Evolutionary conservation across 2,113 vertebrate species (phyloP).

Genomic region (Oceanites oceanicus): DNA sequence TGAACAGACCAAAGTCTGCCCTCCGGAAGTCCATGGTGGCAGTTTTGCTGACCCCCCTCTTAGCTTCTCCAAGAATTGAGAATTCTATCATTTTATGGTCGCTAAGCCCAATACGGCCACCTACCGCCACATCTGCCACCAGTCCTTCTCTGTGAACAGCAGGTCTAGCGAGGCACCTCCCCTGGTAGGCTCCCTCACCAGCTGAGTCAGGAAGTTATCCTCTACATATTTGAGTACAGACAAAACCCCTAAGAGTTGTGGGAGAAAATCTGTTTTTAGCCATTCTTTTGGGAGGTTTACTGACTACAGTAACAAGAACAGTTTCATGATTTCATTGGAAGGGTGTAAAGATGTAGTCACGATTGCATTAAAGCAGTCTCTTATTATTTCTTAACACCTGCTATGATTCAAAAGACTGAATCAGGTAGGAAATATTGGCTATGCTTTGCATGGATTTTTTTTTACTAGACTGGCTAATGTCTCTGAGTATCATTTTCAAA

Average conservation of each 20-base stretch:
- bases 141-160: too few species aligned
- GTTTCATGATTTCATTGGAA: not conserved
- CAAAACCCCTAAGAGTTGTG: not conserved
- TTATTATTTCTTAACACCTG: not conserved
- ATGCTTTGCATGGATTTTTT: not conserved
- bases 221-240: not conserved
- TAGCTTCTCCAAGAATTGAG: too few species aligned
- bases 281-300: not conserved
- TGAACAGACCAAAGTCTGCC: too few species aligned
- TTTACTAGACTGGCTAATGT: not conserved
- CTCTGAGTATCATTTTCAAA: not conserved
- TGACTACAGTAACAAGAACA: not conserved
- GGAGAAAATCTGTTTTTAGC: not conserved
- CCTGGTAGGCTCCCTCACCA: too few species aligned
- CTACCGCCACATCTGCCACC: too few species aligned
- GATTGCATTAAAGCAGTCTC: rapidly evolving
- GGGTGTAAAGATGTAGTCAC: not conserved
- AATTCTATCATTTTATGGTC: too few species aligned
- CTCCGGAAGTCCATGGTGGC: too few species aligned
- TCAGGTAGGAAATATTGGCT: not conserved
- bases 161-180: too few species aligned
- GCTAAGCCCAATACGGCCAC: too few species aligned
- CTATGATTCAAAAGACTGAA: not conserved
- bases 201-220: too few species aligned
- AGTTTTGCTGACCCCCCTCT: too few species aligned